These are phyloP conservation scores for Brachypteracias leptosomus DNA, from an alignment of 2,113 vertebrate species.

Conservation along the genomic window DNA sequence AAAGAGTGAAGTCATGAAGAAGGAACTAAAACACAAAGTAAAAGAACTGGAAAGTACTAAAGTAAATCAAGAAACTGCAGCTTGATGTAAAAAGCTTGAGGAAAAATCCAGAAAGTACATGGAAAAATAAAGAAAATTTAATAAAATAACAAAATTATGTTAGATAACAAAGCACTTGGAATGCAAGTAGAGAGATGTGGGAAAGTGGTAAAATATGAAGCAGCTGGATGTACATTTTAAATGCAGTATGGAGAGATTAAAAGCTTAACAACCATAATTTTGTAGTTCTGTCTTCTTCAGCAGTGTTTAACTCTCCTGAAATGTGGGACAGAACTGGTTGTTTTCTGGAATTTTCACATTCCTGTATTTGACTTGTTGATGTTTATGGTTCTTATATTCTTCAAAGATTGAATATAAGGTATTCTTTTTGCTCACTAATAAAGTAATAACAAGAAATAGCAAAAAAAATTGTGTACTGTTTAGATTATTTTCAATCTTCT, in stretches of 20 bases:
- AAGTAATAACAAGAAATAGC: not conserved
- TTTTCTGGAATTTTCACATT: not conserved
- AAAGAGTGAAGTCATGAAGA: constrained; percentile 7
- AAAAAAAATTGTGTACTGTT: rapidly evolving
- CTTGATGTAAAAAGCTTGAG: not conserved
- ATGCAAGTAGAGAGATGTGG: not conserved
- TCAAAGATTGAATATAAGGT: not conserved
- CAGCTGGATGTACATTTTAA: not conserved
- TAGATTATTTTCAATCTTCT: not conserved
- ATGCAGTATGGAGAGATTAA: not conserved
- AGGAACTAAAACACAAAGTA: not conserved
- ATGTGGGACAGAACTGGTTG: not conserved
- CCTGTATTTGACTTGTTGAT: not conserved
- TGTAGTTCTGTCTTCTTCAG: not conserved
- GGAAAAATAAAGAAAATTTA: not conserved
- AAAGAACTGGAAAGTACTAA: not conserved
- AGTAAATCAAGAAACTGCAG: not conserved
- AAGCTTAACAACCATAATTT: not conserved
- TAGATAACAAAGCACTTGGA: not conserved
- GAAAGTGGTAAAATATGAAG: not conserved
- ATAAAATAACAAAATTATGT: not conserved
- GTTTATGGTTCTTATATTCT: not conserved
- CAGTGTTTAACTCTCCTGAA: not conserved
- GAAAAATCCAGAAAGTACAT: not conserved
- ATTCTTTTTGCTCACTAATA: not conserved